phyloP scores from a whole-genome alignment of 37 sponge, comb jelly and placozoan genomes.

The Cladorhizidae sp. region DNA sequence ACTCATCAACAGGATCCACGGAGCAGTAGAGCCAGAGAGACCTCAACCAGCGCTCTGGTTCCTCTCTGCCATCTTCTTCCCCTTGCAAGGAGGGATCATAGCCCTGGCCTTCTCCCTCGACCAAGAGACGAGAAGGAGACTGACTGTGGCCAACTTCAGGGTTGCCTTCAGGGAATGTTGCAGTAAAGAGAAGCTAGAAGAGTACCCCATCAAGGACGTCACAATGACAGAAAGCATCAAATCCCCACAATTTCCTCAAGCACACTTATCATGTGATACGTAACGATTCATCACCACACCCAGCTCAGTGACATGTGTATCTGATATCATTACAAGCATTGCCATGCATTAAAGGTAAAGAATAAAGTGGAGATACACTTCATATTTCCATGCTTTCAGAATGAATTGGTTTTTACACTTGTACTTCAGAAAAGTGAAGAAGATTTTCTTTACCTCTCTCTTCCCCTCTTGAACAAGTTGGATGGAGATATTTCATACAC shows the following conservation, averaged over 20 bases:
- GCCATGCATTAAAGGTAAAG: too few relatives aligned
- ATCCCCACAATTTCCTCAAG: background rate
- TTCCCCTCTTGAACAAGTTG: too few relatives aligned
- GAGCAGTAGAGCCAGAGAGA: background rate
- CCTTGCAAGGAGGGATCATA: conserved; percentile 42
- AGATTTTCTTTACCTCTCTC: too few relatives aligned
- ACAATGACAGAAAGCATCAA: background rate
- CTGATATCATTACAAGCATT: too few relatives aligned
- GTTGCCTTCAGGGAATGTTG: background rate
- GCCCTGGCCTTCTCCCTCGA: conserved; percentile 44
- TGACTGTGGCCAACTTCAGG: conserved; percentile 6
- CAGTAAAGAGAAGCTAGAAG: background rate
- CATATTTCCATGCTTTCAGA: too few relatives aligned
- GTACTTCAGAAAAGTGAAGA: too few relatives aligned
- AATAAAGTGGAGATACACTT: too few relatives aligned
- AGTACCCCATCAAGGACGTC: conserved; percentile 3
- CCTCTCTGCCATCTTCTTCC: conserved; percentile 44
- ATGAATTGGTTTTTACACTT: too few relatives aligned
- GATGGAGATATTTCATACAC: too few relatives aligned
- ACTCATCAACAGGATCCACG: conserved; percentile 41
- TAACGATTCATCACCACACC: too few relatives aligned
- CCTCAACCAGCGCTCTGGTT: conserved; percentile 41
- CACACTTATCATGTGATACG: background rate
- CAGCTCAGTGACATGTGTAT: too few relatives aligned
- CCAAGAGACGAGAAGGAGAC: conserved; percentile 31